phyloP scores from a whole-genome alignment of 2,888 invertebrate genomes.

The Auanema freiburgensis region DNA sequence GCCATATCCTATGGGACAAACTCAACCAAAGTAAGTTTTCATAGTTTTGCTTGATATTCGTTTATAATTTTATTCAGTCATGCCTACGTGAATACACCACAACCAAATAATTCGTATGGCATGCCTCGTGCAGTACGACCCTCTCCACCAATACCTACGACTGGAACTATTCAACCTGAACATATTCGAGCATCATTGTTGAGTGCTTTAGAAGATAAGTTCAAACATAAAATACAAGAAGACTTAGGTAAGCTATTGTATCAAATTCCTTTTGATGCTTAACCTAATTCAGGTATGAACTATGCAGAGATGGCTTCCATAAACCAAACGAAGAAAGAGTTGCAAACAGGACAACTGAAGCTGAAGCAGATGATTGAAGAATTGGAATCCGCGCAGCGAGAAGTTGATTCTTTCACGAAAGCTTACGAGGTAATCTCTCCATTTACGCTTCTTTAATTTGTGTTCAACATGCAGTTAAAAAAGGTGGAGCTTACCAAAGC shows the following conservation, averaged over 20 bases:
- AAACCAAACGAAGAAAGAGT: slow-evolving; percentile 81
- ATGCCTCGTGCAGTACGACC: slow-evolving; percentile 20
- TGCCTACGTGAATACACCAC: slow-evolving; percentile 32
- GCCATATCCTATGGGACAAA: background rate
- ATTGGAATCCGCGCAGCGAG: slow-evolving; percentile 49
- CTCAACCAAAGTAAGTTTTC: slow-evolving; percentile 4
- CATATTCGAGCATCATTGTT: slow-evolving; percentile 89
- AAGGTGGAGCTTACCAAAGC: slow-evolving; percentile 82
- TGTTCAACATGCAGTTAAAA: slow-evolving; percentile 73
- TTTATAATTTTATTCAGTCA: slow-evolving; percentile 24
- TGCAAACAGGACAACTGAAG: slow-evolving; percentile 69
- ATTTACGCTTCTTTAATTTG: background rate
- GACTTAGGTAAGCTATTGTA: slow-evolving; percentile 76
- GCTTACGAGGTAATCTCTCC: slow-evolving; percentile 11
- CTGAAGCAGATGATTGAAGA: slow-evolving; percentile 51
- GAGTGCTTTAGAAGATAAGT: slow-evolving; percentile 92
- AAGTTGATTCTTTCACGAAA: slow-evolving; percentile 33
- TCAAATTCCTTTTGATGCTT: background rate
- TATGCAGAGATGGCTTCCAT: slow-evolving; percentile 84
- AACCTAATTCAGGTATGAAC: slow-evolving; percentile 47
- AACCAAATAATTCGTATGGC: slow-evolving; percentile 9
- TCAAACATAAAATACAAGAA: slow-evolving; percentile 83
- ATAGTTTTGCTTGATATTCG: background rate
- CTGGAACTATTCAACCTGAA: slow-evolving; percentile 87
- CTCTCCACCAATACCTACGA: slow-evolving; percentile 13